These are phyloP conservation scores for Venusia cambrica DNA, from an alignment of 2,888 invertebrate genomes.

Conservation along the genomic window DNA sequence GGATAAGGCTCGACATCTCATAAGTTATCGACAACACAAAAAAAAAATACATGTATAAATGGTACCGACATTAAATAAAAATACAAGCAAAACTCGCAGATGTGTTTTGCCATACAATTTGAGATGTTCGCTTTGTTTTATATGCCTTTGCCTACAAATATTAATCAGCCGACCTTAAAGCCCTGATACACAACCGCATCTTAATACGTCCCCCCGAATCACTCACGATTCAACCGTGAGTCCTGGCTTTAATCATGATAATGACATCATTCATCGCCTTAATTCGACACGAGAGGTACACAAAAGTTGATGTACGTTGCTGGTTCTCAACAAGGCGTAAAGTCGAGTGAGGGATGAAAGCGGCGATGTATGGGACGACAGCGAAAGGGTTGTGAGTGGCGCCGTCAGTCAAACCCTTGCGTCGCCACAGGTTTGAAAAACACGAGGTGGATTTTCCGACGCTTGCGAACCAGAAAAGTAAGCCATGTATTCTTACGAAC, in stretches of 20 bases:
- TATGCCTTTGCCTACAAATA: conserved; percentile 23
- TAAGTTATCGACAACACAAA: too few species aligned
- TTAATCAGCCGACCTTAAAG: conserved; percentile 28
- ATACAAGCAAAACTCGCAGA: too few species aligned
- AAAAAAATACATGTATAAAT: too few species aligned
- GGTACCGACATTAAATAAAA: too few species aligned
- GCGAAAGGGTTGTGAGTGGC: conserved; percentile 30
- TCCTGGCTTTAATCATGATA: conserved; percentile 69
- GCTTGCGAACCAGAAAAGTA: conserved; percentile 2
- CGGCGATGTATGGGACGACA: conserved; percentile 36
- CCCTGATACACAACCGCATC: conserved; percentile 38
- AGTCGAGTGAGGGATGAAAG: conserved; percentile 11
- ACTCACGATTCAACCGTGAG: conserved; percentile 69
- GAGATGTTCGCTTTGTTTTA: too few species aligned
- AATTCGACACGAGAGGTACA: conserved; percentile 34
- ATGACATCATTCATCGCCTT: conserved; percentile 72
- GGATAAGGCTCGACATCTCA: conserved; percentile 1
- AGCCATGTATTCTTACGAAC: too few species aligned
- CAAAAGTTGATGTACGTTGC: conserved; percentile 34
- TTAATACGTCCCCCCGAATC: conserved; percentile 57
- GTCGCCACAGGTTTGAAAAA: conserved; percentile 54
- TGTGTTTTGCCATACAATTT: too few species aligned
- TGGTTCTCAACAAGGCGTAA: conserved; percentile 6
- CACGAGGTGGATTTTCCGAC: conserved; percentile 34
- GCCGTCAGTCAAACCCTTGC: conserved; percentile 61